These are phyloP conservation scores for Spinus olivaceus DNA, from an alignment of 2,797 vertebrate genomes.

Conservation along the genomic window DNA sequence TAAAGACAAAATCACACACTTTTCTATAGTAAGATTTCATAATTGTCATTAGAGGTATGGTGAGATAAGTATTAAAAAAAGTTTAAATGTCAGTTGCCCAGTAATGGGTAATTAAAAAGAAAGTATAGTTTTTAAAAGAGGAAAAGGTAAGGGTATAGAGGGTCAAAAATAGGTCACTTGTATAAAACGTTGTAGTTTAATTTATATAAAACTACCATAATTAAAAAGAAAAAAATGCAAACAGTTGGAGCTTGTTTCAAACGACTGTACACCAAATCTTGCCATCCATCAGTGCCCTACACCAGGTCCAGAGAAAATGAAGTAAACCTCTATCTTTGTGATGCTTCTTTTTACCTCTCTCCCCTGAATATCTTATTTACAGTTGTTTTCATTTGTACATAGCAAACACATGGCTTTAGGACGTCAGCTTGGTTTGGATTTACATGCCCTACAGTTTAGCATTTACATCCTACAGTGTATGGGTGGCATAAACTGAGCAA, in stretches of 20 bases:
- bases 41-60: slow-evolving; percentile 78
- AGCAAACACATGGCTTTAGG: slow-evolving; percentile 44
- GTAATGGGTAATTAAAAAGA: slow-evolving; percentile 61
- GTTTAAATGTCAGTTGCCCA: slow-evolving; percentile 63
- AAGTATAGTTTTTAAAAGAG: slow-evolving; percentile 70
- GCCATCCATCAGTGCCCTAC: slow-evolving; percentile 29
- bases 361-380: slow-evolving; percentile 1
- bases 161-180: slow-evolving; percentile 70
- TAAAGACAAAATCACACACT: slow-evolving; percentile 77
- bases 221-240: slow-evolving; percentile 56
- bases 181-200: slow-evolving; percentile 76
- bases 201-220: slow-evolving; percentile 75
- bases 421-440: slow-evolving; percentile 46
- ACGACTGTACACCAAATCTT: slow-evolving; percentile 33
- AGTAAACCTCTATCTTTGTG: neutral
- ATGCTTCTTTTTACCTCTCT: slow-evolving; percentile 1
- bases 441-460: neutral
- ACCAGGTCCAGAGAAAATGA: slow-evolving; percentile 24
- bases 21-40: slow-evolving; percentile 76
- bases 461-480: neutral
- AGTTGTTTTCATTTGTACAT: slow-evolving; percentile 52
- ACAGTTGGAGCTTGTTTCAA: slow-evolving; percentile 51
- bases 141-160: slow-evolving; percentile 61
- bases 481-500: slow-evolving; percentile 45
- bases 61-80: slow-evolving; percentile 70